Base-by-base conservation (phyloP, 2,888 invertebrate species). In the Fragum fragum region DNA sequence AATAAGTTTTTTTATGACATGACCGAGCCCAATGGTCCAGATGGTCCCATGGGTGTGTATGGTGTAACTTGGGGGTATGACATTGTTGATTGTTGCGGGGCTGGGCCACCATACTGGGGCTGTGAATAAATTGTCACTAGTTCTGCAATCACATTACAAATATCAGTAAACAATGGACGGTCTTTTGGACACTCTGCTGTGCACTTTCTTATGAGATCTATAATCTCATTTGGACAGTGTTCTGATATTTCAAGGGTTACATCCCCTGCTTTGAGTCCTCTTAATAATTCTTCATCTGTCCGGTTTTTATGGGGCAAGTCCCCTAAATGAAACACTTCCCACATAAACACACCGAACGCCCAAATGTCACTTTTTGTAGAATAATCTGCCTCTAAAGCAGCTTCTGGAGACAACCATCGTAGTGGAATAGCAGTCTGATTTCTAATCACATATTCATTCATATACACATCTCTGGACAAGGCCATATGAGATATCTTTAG, bases 331-430 rank as follows among this genome's bases (percentile, higher is more conserved):
- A 97, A 97, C 85, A 98, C 96, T 95, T 99, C 99, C 98, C 98
- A 98, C 28, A 97, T 96, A 18, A 98, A 96, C 26, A 97, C 97
- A 0, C 97, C 98, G 93, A 97, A 98, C 88, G 98, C 97, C 95
- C 98, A 99, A 0, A 98, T 97, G 94, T 99, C 99, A 91, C 98
- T 98, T 94, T 98, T 98, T 59, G 97, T 97, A 18, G 98, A 98
- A 94, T 96, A 98, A 84, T 98, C 98, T 78, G 97, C 97, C 90
- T 98, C 98, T 87, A 97, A 95, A 0, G 98, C 97, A 0, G 98
- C 98, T 94, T 99, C 99, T 5, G 94, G 93, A 0, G 98, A 97
- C 94, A 98, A 94, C 99, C 99, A 99, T 88, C 99, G 96, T 16
- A 98, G 95, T 0, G 98, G 98, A 66, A 98, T 96, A 39, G 85